Evolutionary conservation across 2,888 invertebrate genomes (phyloP), one percentile per base, ranked within the genome.

Genomic region (Coelopa pilipes): DNA sequence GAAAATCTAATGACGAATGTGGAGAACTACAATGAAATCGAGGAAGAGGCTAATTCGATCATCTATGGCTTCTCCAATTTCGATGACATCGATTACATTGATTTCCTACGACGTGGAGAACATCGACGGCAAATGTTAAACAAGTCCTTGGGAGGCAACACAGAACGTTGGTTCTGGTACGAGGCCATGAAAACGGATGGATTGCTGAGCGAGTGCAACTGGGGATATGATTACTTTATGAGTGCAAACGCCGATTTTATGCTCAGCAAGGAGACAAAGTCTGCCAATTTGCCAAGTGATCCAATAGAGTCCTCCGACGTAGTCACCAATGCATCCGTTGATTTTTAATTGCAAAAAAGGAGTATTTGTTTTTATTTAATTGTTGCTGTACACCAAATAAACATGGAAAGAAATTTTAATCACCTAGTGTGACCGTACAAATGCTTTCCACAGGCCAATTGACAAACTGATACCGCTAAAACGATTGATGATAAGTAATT

Each of bases 71-170:
- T 82, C 67, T 77, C 81, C 2, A 78, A 80, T 1, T 81, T 84
- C 34, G 78, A 82, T 57, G 66, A 77, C 11, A 80, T 87, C n/a
- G 80, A 81, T 4, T 85, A 82, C 47, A 79, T 84, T 13, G 84
- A 86, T n/a, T 84, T 87, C n/a, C 70, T 87, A 5, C 75, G 80
- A 17, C 84, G 87, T 5, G 86, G 85, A 0, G 77, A 79, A 50
- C 78, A 82, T n/a, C 82, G 87, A 0, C 85, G 87, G 0, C 78
- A 80, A 65, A 75, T 83, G 10, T 21, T 88, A 9, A 86, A 85
- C 75, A 83, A 86, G 62, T 83, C 82, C 0, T 72, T 87, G 63
- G 87, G 87, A 46, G 82, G 83, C 0, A 86, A 85, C 74, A 86
- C 81, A 1, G 84, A 84, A 19, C 85, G 87, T 1, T 67, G 78